Evolutionary conservation across 2,113 vertebrate genomes (phyloP).

Genomic region (Pipa parva): DNA sequence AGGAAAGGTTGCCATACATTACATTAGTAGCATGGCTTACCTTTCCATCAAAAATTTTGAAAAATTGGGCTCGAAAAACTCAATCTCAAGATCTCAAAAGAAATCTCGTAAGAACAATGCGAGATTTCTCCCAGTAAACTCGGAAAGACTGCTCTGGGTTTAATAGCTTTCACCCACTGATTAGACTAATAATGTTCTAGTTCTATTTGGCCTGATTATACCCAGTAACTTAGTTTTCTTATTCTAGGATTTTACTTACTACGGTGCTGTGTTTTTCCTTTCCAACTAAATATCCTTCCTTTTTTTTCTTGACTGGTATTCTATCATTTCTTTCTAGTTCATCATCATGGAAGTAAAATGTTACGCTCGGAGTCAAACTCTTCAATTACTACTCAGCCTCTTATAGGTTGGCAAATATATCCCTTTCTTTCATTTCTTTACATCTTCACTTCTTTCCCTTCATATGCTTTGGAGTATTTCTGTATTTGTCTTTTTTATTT

Average conservation of each 20-base stretch:
- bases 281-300: conserved; percentile 66
- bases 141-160: too few species aligned
- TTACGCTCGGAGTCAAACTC: conserved; percentile 99
- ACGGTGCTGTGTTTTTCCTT: conserved; percentile 70
- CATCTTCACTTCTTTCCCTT: conserved; percentile 56
- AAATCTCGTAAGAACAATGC: too few species aligned
- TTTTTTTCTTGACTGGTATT: conserved; percentile 77
- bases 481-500: conserved; percentile 52
- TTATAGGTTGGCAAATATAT: conserved; percentile 99
- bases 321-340: conserved; percentile 95
- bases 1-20: too few species aligned
- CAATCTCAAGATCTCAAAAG: too few species aligned
- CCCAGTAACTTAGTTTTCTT: neutral
- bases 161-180: too few species aligned
- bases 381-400: conserved; percentile 99
- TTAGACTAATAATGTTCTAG: neutral
- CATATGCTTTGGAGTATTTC: conserved; percentile 59
- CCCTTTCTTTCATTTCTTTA: conserved; percentile 68
- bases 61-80: too few species aligned
- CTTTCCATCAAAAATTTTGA: too few species aligned
- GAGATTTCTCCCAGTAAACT: too few species aligned
- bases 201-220: neutral
- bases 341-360: conserved; percentile 99
- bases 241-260: conserved; percentile 53
- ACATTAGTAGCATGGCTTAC: too few species aligned